Conservation (phyloP, 2,113 vertebrate species). For the Cariama cristata region DNA sequence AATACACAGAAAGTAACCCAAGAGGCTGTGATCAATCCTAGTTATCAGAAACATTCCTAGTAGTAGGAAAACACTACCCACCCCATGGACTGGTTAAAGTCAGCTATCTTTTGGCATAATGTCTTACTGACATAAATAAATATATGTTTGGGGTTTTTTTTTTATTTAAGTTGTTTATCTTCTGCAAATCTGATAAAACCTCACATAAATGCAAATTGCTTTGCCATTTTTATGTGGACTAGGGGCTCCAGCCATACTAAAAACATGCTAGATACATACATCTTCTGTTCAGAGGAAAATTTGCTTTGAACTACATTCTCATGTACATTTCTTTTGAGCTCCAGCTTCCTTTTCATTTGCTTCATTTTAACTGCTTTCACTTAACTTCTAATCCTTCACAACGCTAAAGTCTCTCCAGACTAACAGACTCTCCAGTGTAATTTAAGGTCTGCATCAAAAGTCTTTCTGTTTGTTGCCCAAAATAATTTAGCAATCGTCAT, state of each 20-base stretch:
- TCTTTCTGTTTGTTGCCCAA: neutral
- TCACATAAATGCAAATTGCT: neutral
- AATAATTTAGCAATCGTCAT: neutral
- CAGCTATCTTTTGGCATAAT: neutral
- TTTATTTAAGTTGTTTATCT: neutral
- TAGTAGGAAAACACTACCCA: neutral
- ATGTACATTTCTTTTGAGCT: neutral
- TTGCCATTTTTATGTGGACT: neutral
- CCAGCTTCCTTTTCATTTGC: neutral
- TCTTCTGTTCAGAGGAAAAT: neutral
- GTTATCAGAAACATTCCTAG: neutral
- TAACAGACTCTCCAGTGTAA: neutral
- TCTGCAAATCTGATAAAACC: neutral
- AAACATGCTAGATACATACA: neutral
- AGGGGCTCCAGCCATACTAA: neutral
- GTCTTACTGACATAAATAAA: neutral
- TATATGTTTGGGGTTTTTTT: too few relatives aligned
- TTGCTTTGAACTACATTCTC: neutral
- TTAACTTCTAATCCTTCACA: neutral
- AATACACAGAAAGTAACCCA: neutral
- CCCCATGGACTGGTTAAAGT: neutral
- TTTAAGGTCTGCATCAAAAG: neutral
- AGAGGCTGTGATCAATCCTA: neutral
- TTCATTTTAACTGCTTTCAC: neutral
- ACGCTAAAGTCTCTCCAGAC: too few relatives aligned